Conservation (phyloP, 2,113 vertebrate species). For the Lepus timidus region DNA sequence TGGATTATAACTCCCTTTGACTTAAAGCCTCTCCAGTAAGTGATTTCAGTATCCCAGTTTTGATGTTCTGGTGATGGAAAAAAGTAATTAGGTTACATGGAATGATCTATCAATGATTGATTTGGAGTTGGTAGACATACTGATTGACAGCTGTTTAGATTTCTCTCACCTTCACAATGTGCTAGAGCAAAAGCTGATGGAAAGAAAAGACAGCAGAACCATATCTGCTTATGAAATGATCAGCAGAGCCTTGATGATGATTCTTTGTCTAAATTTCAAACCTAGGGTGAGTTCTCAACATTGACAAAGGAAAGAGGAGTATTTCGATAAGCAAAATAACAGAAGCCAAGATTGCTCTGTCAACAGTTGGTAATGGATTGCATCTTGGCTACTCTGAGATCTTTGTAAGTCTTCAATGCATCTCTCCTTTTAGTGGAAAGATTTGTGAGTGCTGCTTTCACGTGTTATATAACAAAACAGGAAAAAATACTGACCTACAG, state of each 20-base stretch:
- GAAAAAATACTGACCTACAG: neutral
- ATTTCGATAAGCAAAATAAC: too few relatives aligned
- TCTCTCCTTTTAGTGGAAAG: constrained; percentile 5
- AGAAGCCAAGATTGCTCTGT: neutral
- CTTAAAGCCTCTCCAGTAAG: neutral
- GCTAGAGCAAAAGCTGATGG: neutral
- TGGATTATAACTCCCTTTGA: neutral
- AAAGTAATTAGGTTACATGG: neutral
- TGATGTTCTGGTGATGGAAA: neutral
- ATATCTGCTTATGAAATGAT: neutral
- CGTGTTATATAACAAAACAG: neutral
- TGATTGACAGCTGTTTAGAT: neutral
- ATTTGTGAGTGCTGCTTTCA: neutral
- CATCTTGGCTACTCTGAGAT: neutral
- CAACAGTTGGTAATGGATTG: neutral
- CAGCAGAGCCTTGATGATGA: neutral
- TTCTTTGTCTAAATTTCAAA: neutral
- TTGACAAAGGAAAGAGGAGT: neutral
- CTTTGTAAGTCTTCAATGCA: neutral
- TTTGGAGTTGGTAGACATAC: neutral
- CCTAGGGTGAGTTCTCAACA: neutral
- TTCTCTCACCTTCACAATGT: neutral
- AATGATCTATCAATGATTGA: neutral
- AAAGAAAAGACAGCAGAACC: neutral
- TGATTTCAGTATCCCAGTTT: neutral